These are phyloP conservation scores for Ctenomys sociabilis DNA, from an alignment of 2,113 vertebrate genomes.

Conservation along the genomic window DNA sequence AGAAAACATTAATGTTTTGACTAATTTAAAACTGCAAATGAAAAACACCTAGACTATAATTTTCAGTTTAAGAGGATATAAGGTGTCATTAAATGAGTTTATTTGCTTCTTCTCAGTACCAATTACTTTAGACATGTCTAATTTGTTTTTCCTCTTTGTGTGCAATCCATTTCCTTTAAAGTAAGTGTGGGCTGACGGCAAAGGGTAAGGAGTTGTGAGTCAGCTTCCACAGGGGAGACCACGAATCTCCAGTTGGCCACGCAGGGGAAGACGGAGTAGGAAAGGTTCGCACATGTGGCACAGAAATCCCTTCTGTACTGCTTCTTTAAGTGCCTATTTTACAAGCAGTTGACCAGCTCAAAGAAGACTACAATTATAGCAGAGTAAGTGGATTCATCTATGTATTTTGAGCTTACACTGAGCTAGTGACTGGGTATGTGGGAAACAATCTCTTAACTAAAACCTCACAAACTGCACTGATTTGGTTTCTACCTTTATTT, in stretches of 20 bases:
- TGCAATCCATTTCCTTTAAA: conserved; percentile 40
- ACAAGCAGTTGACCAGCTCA: conserved; percentile 5
- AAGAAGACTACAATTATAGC: background rate
- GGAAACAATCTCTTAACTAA: conserved; percentile 54
- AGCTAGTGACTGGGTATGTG: conserved; percentile 12
- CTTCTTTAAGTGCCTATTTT: conserved; percentile 1
- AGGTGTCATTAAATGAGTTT: conserved; percentile 63
- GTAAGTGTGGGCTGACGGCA: background rate
- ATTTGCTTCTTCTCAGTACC: conserved; percentile 38
- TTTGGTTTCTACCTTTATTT: conserved; percentile 17
- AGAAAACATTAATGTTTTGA: conserved; percentile 73
- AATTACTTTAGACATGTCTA: conserved; percentile 61
- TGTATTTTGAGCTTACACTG: background rate
- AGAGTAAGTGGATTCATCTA: conserved; percentile 30
- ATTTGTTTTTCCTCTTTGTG: conserved; percentile 60
- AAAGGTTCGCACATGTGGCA: background rate
- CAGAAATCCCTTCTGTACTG: background rate
- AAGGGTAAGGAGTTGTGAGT: conserved; percentile 36
- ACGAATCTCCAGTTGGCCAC: background rate
- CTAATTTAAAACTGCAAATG: conserved; percentile 70
- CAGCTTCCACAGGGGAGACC: background rate
- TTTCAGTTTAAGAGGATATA: conserved; percentile 54
- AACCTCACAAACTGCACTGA: conserved; percentile 33
- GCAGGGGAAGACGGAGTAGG: conserved; percentile 4
- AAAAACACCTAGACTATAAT: conserved; percentile 75